Conservation (phyloP, 2,888 invertebrate species). For the Eristalinus aeneus region DNA sequence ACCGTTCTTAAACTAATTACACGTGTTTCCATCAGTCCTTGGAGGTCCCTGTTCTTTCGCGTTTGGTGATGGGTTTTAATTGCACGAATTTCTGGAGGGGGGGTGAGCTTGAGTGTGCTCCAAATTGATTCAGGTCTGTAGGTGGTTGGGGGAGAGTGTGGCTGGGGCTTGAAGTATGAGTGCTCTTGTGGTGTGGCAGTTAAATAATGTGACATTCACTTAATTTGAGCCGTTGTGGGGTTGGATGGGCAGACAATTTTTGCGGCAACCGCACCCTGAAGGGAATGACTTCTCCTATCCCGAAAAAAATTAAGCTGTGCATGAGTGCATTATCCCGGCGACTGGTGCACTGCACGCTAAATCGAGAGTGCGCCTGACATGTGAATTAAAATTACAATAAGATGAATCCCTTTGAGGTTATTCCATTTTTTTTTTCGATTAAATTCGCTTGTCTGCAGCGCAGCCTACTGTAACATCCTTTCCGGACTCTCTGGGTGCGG, state of each 20-base stretch:
- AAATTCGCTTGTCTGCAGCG: slow-evolving; percentile 14
- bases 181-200: slow-evolving; percentile 38
- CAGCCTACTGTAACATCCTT: background rate
- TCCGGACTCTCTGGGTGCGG: background rate
- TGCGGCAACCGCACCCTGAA: too few relatives aligned
- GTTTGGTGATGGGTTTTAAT: slow-evolving; percentile 61
- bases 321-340: slow-evolving; percentile 52
- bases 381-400: slow-evolving; percentile 68
- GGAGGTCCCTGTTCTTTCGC: background rate
- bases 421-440: slow-evolving; percentile 5
- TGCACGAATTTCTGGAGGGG: slow-evolving; percentile 40
- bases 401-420: slow-evolving; percentile 57
- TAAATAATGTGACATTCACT: slow-evolving; percentile 53
- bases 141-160: slow-evolving; percentile 23
- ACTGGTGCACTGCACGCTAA: slow-evolving; percentile 43
- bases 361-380: slow-evolving; percentile 60
- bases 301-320: slow-evolving; percentile 40
- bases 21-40: slow-evolving; percentile 49
- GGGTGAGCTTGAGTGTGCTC: slow-evolving; percentile 50
- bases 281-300: too few relatives aligned
- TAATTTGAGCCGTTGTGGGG: slow-evolving; percentile 11
- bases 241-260: background rate
- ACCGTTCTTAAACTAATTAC: slow-evolving; percentile 68
- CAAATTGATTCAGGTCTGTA: slow-evolving; percentile 60
- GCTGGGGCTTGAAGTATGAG: too few relatives aligned